phyloP scores from a whole-genome alignment of 2,888 invertebrate genomes.

The Ceramica pisi region DNA sequence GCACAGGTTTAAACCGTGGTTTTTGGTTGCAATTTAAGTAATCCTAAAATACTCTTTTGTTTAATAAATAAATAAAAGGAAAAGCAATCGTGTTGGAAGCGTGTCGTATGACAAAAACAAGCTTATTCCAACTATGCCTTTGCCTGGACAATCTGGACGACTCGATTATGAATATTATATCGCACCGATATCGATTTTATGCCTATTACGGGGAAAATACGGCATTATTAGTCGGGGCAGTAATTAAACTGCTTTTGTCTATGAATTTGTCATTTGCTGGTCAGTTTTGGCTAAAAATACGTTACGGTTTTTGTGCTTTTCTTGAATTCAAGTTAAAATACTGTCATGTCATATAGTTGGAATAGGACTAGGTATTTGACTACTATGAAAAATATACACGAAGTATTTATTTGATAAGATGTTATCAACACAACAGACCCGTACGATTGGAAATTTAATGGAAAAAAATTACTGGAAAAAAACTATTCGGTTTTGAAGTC shows the following conservation, averaged over 20 bases:
- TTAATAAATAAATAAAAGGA: no score
- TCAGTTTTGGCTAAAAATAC: background rate
- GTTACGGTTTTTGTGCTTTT: background rate
- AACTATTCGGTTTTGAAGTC: no score
- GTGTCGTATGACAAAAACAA: slow-evolving; percentile 64
- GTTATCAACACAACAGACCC: no score
- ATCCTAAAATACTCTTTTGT: no score
- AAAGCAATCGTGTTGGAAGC: slow-evolving; percentile 55
- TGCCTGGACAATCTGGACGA: slow-evolving; percentile 78
- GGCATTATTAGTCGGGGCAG: slow-evolving; percentile 57
- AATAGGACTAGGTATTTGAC: no score
- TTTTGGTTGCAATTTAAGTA: no score
- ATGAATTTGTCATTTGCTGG: slow-evolving; percentile 9
- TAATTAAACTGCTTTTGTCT: slow-evolving; percentile 43
- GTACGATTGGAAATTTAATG: no score
- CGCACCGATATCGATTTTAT: slow-evolving; percentile 72
- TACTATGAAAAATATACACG: no score
- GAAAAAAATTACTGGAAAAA: no score
- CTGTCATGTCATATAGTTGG: no score
- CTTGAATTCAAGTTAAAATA: background rate
- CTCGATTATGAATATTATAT: slow-evolving; percentile 82
- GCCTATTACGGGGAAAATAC: slow-evolving; percentile 56
- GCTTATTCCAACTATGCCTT: slow-evolving; percentile 74
- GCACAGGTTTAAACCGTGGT: no score
- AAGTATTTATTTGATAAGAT: no score